phyloP scores from a whole-genome alignment of 2,888 invertebrate genomes.

The Ceriagrion tenellum region DNA sequence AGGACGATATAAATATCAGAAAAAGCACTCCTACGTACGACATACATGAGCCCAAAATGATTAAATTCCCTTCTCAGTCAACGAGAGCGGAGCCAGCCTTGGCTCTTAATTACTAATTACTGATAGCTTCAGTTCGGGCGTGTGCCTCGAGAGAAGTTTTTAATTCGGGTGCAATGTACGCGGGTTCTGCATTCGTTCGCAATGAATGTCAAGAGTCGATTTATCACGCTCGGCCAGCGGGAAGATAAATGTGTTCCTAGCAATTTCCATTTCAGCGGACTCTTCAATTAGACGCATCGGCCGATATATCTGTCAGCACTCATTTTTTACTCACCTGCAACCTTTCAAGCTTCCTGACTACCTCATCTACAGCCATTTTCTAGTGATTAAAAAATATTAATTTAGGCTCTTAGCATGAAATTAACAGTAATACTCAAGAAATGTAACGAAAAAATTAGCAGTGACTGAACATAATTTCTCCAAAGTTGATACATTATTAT shows the following conservation, averaged over 20 bases:
- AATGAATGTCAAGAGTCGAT: neutral
- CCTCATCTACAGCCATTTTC: no score
- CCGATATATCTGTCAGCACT: neutral
- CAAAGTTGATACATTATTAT: no score
- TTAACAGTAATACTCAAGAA: no score
- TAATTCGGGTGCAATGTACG: neutral
- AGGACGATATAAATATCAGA: neutral
- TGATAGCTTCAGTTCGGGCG: neutral
- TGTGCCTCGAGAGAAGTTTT: neutral
- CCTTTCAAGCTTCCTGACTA: neutral
- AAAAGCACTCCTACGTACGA: neutral
- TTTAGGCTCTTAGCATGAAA: no score
- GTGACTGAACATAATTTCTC: no score
- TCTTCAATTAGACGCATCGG: neutral
- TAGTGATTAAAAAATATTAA: no score
- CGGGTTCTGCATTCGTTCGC: neutral
- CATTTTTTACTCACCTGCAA: neutral
- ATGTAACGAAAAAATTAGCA: no score
- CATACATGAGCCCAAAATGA: neutral
- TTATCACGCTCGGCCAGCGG: neutral
- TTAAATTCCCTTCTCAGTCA: neutral
- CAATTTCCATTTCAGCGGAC: constrained; percentile 4
- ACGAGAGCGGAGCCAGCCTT: neutral
- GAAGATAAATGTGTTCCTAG: neutral
- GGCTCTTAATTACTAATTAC: neutral